phyloP scores from a whole-genome alignment of 2,888 invertebrate genomes.

The Orthosia gracilis region DNA sequence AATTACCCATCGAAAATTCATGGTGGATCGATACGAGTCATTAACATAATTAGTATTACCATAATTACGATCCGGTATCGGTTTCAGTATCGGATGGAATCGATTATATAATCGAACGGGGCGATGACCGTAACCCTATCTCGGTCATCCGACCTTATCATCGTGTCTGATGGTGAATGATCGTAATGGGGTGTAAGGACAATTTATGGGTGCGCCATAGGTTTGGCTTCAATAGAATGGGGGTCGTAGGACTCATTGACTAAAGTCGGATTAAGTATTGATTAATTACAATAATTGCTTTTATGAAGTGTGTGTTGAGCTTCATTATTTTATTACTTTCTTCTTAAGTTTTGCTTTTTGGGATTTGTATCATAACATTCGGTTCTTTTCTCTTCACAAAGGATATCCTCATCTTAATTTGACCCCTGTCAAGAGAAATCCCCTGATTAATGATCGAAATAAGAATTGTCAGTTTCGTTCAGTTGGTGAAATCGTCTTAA shows the following conservation, averaged over 20 bases:
- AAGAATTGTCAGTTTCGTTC: conserved; percentile 11
- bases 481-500: not conserved
- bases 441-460: conserved; percentile 23
- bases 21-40: conserved; percentile 49
- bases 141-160: conserved; percentile 54
- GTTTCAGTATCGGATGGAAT: conserved; percentile 49
- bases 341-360: not conserved
- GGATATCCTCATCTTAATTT: conserved; percentile 16
- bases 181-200: conserved; percentile 52
- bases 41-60: conserved; percentile 59
- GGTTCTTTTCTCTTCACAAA: not conserved
- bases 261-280: not conserved
- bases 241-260: conserved; percentile 15
- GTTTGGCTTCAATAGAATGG: conserved; percentile 20
- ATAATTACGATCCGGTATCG: conserved; percentile 54
- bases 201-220: conserved; percentile 45
- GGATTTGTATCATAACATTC: not conserved
- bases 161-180: conserved; percentile 53
- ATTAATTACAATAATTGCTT: conserved; percentile 1
- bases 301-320: not conserved
- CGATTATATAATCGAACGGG: conserved; percentile 50
- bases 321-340: too few species aligned
- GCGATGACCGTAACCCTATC: conserved; percentile 53
- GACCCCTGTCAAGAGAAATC: conserved; percentile 34
- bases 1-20: conserved; percentile 60